Evolutionary conservation across 2,888 invertebrate species (phyloP).

Genomic region (Colletes collaris): DNA sequence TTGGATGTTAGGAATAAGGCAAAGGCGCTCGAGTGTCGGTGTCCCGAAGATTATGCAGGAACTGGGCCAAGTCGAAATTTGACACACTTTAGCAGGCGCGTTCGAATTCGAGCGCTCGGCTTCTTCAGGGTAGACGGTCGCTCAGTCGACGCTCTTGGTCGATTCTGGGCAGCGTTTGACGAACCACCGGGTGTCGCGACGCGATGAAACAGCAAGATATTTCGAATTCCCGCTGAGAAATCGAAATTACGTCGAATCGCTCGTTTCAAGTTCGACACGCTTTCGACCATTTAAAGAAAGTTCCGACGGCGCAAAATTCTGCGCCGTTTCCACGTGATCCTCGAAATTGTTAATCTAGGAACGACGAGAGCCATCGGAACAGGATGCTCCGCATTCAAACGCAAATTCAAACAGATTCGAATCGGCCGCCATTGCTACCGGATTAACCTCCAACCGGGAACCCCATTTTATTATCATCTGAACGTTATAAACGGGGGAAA

Average conservation of each 20-base stretch:
- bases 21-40: constrained; percentile 24
- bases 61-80: constrained; percentile 79
- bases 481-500: no score
- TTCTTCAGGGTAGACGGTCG: constrained; percentile 13
- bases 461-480: no score
- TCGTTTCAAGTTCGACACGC: constrained; percentile 67
- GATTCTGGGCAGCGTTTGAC: constrained; percentile 18
- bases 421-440: no score
- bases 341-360: no score
- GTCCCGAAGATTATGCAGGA: constrained; percentile 69
- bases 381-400: no score
- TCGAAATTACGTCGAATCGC: constrained; percentile 65
- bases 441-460: no score
- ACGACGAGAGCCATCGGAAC: no score
- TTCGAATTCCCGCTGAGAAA: constrained; percentile 69
- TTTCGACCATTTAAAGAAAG: constrained; percentile 68
- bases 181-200: constrained; percentile 17
- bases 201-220: constrained; percentile 54
- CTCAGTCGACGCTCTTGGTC: not conserved
- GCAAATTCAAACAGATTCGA: no score
- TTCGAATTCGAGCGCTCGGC: constrained; percentile 47
- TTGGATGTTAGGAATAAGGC: constrained; percentile 29
- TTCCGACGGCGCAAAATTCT: constrained; percentile 50
- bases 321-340: constrained; percentile 9
- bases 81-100: constrained; percentile 71